Percentiles rank a stretch among this genome's conserved stretches.
Evolutionary conservation across 2,113 vertebrate genomes (phyloP).

Genomic region (Tetrax tetrax): DNA sequence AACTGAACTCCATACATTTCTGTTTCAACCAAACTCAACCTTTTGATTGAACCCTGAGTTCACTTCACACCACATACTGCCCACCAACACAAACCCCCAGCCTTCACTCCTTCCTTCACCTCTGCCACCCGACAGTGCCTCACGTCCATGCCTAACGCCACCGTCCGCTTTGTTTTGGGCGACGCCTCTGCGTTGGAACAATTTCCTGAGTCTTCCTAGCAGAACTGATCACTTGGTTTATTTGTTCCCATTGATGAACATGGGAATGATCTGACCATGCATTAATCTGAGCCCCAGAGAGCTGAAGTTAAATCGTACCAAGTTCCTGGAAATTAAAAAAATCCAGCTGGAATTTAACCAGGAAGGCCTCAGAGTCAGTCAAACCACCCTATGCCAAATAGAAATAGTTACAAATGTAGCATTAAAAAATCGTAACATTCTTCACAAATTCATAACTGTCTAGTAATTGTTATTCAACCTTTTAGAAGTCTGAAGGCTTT

Average conservation of each 20-base stretch:
- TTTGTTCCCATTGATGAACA: background rate
- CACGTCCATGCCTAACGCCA: background rate
- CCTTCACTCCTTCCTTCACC: background rate
- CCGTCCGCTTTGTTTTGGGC: background rate
- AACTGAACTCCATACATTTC: background rate
- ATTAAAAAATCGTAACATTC: background rate
- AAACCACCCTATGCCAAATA: background rate
- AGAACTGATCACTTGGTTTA: background rate
- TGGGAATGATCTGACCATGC: background rate
- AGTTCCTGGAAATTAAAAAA: background rate
- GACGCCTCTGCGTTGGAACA: background rate
- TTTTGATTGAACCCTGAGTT: background rate
- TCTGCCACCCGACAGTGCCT: background rate
- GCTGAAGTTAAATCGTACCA: background rate
- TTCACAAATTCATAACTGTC: background rate
- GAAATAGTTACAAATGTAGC: background rate
- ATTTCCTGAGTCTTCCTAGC: background rate
- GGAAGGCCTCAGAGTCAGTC: background rate
- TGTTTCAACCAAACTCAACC: background rate
- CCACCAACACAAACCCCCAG: background rate
- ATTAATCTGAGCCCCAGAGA: background rate
- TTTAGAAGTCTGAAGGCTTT: background rate
- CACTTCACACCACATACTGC: rapidly evolving
- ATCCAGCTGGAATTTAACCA: background rate
- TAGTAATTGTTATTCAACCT: background rate